phyloP scores from a whole-genome alignment of 2,888 invertebrate species.

The Caenorhabditis sp. region DNA sequence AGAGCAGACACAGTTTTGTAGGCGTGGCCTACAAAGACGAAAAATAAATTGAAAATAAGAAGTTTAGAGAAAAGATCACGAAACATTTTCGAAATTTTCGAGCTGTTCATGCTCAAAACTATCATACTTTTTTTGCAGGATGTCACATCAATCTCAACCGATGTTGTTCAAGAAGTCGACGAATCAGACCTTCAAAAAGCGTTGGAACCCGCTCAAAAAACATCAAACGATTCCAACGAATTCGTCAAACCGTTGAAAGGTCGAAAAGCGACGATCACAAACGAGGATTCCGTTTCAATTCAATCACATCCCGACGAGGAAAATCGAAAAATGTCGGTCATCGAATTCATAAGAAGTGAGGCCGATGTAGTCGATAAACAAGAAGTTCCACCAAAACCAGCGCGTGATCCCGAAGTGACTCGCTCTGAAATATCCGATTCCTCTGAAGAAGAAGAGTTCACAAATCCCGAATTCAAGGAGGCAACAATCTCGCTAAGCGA shows the following conservation, averaged over 20 bases:
- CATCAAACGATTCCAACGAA: constrained; percentile 14
- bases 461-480: constrained; percentile 16
- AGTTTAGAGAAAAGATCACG: too few species aligned
- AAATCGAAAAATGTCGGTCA: constrained; percentile 30
- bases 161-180: constrained; percentile 33
- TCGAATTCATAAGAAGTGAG: constrained; percentile 33
- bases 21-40: too few species aligned
- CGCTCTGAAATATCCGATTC: constrained; percentile 35
- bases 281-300: constrained; percentile 17
- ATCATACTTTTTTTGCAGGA: constrained; percentile 27
- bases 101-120: too few species aligned
- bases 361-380: not conserved
- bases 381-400: not conserved
- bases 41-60: too few species aligned
- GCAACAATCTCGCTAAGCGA: constrained; percentile 17
- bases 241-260: constrained; percentile 14
- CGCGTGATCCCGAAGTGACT: constrained; percentile 18
- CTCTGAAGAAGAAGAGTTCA: constrained; percentile 13
- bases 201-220: constrained; percentile 7
- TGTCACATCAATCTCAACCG: constrained; percentile 27
- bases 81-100: too few species aligned
- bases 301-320: constrained; percentile 9
- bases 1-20: too few species aligned
- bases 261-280: constrained; percentile 22
- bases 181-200: constrained; percentile 26